Evolutionary conservation across 1,140 invertebrate species (phyloP).

Genomic region (Zaprionus camerounensis): DNA sequence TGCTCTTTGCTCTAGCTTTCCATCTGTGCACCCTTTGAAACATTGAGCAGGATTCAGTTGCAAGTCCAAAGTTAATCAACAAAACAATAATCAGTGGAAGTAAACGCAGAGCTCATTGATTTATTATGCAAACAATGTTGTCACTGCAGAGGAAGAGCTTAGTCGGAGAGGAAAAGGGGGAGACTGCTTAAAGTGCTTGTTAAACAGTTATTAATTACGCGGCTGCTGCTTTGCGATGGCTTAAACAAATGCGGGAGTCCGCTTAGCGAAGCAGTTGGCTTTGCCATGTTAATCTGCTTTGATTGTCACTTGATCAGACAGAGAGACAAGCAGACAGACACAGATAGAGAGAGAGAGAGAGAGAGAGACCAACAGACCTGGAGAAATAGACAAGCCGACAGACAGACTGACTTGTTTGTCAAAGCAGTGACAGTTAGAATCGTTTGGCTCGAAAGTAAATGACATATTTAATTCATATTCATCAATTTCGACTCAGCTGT

Average conservation of each 20-base stretch:
- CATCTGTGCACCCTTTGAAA: constrained; percentile 23
- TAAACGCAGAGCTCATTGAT: constrained; percentile 59
- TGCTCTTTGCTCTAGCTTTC: not conserved
- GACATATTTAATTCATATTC: not conserved
- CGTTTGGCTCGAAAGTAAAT: not conserved
- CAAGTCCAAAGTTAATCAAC: constrained; percentile 68
- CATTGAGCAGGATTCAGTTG: constrained; percentile 54
- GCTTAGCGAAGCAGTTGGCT: constrained; percentile 59
- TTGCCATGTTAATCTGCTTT: constrained; percentile 74
- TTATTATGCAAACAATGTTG: constrained; percentile 73
- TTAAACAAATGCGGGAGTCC: constrained; percentile 57
- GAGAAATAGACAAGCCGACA: constrained; percentile 4
- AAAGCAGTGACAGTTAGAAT: constrained; percentile 32
- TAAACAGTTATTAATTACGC: constrained; percentile 79
- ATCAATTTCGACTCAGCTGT: not conserved
- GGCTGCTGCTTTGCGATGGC: constrained; percentile 49
- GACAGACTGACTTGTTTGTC: constrained; percentile 26
- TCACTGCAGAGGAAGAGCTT: not conserved
- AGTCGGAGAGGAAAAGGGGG: constrained; percentile 6
- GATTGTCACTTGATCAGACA: constrained; percentile 72
- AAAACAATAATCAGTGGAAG: constrained; percentile 63
- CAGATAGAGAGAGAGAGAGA: constrained; percentile 9
- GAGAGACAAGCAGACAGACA: not conserved
- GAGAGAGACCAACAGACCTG: not conserved
- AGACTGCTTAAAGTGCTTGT: constrained; percentile 64